Conservation (phyloP, 1,140 invertebrate genomes). For the Zaprionus lachaisei region DNA sequence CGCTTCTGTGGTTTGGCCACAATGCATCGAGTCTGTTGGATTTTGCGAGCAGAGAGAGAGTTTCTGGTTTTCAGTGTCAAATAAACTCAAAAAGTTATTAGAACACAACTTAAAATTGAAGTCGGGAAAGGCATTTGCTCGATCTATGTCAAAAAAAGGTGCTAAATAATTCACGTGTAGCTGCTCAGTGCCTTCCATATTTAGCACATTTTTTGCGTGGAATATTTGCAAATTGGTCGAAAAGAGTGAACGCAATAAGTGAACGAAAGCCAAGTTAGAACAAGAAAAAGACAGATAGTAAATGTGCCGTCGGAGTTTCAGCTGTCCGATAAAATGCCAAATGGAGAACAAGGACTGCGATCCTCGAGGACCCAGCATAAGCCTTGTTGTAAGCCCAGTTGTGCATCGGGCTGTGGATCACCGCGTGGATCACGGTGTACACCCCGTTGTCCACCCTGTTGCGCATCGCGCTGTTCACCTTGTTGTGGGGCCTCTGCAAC, state of each 20-base stretch:
- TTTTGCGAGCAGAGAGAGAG: not conserved
- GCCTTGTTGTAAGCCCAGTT: not conserved
- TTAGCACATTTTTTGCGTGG: constrained; percentile 71
- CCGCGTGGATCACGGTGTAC: not conserved
- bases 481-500: constrained; percentile 7
- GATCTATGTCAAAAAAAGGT: constrained; percentile 58
- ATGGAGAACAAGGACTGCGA: not conserved
- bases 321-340: not conserved
- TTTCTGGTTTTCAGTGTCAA: not conserved
- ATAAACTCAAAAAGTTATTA: not conserved
- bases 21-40: not conserved
- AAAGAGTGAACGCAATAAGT: constrained; percentile 14
- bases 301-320: not conserved
- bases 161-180: constrained; percentile 58
- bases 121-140: constrained; percentile 35
- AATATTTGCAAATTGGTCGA: constrained; percentile 38
- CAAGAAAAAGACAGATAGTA: not conserved
- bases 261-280: not conserved
- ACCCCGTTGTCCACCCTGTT: constrained; percentile 2
- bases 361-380: not conserved
- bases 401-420: not conserved
- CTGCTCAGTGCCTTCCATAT: constrained; percentile 42
- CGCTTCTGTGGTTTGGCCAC: constrained; percentile 1
- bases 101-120: constrained; percentile 11
- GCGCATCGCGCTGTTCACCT: not conserved